Percentiles rank a stretch among this genome's conserved stretches.
phyloP scores from a whole-genome alignment of 2,888 invertebrate species.

The Nemapogon koenigi region DNA sequence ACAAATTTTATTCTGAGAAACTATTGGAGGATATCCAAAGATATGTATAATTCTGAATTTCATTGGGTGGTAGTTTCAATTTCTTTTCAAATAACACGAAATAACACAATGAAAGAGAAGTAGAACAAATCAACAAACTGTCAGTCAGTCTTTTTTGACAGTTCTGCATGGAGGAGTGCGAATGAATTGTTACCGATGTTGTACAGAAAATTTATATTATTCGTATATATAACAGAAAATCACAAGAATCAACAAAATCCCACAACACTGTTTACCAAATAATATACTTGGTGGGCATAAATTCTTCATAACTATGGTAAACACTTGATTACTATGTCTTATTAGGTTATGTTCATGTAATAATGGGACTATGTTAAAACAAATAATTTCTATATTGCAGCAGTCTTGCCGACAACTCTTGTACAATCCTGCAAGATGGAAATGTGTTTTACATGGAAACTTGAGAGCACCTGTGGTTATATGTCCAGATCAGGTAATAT shows the following conservation, averaged over 20 bases:
- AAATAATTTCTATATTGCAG: conserved; percentile 36
- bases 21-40: too few relatives aligned
- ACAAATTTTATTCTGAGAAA: too few relatives aligned
- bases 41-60: too few relatives aligned
- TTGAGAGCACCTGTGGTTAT: conserved; percentile 35
- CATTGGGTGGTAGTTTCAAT: too few relatives aligned
- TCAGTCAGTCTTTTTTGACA: too few relatives aligned
- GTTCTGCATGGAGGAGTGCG: background rate
- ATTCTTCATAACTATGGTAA: background rate
- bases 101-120: too few relatives aligned
- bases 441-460: conserved; percentile 40
- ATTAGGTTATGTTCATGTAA: conserved; percentile 10
- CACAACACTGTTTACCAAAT: too few relatives aligned
- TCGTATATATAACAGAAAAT: background rate
- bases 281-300: too few relatives aligned
- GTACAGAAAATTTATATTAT: background rate
- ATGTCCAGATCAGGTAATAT: conserved; percentile 39
- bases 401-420: conserved; percentile 54
- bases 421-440: conserved; percentile 52
- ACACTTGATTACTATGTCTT: background rate
- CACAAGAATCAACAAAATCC: too few relatives aligned
- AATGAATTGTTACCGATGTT: background rate
- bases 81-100: too few relatives aligned
- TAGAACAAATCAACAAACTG: too few relatives aligned
- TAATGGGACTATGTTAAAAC: conserved; percentile 13